Percentiles rank a stretch among this genome's conserved stretches.
Evolutionary conservation across 2,113 vertebrate species (phyloP).

Genomic region (Nerophis ophidion): DNA sequence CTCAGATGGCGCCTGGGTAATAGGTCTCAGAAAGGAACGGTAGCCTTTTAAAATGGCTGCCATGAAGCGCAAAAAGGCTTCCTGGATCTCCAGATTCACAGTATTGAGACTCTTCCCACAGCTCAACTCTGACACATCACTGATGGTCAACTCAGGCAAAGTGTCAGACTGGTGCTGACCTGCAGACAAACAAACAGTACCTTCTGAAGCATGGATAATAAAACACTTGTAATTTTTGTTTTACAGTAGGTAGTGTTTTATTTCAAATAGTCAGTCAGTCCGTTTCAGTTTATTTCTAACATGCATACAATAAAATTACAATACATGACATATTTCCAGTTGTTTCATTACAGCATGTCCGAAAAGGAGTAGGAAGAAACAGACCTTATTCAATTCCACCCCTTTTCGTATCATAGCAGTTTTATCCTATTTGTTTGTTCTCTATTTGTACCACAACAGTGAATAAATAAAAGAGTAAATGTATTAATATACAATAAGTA

Average conservation of each 20-base stretch:
- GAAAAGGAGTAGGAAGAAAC: too few species aligned
- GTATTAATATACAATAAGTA: too few species aligned
- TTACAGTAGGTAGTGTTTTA: background rate
- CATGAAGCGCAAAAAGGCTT: slow-evolving; percentile 96
- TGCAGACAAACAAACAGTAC: slow-evolving; percentile 47
- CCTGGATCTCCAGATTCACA: slow-evolving; percentile 95
- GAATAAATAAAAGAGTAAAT: too few species aligned
- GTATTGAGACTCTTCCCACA: slow-evolving; percentile 82
- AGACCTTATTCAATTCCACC: too few species aligned
- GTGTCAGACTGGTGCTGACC: slow-evolving; percentile 87
- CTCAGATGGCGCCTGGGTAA: slow-evolving; percentile 95
- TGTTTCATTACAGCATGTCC: too few species aligned
- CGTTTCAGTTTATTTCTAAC: too few species aligned
- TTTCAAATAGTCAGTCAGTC: too few species aligned
- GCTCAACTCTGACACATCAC: slow-evolving; percentile 83
- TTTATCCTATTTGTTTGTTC: too few species aligned
- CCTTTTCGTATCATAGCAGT: too few species aligned
- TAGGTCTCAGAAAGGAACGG: slow-evolving; percentile 89
- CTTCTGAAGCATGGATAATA: background rate
- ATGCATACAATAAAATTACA: too few species aligned
- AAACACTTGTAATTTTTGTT: background rate
- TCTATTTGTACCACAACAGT: too few species aligned
- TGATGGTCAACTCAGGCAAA: slow-evolving; percentile 85
- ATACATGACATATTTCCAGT: too few species aligned
- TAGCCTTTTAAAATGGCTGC: slow-evolving; percentile 96